Evolutionary conservation across 1,140 invertebrate species (phyloP), one percentile per base, ranked within the genome.

Genomic region (Schlechtendalia chinensis): DNA sequence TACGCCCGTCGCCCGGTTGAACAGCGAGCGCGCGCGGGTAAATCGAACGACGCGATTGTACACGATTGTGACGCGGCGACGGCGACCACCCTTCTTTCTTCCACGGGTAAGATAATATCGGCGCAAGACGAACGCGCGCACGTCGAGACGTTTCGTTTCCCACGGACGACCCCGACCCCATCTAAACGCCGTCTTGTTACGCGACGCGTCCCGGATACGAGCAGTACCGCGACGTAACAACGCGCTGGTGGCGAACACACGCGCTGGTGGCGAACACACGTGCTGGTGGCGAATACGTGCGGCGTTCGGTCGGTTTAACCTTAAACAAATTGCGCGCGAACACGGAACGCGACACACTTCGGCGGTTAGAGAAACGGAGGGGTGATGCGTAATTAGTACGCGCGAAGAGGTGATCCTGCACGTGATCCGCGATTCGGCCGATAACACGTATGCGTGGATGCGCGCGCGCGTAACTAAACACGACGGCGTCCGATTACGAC

Each of bases 401-500:
- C 39, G 56, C 50, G 22, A 71, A 74, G 71, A 53, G 53, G n/a
- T n/a, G n/a, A n/a, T n/a, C 53, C 50, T 39, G 32, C 32, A 74
- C 53, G 53, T 53, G 71, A 74, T 50, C 63, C 39, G n/a, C n/a
- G n/a, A 67, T 39, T 14, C 63, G 32, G 1, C 47, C 14, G 14
- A 50, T 50, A n/a, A n/a, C n/a, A n/a, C n/a, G n/a, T n/a, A n/a
- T n/a, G n/a, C n/a, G n/a, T n/a, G n/a, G n/a, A n/a, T n/a, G n/a
- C n/a, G n/a, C n/a, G n/a, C n/a, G n/a, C n/a, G n/a, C n/a, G n/a
- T n/a, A n/a, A n/a, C n/a, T n/a, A 77, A 59, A 59, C 59, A 77
- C 74, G 74, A 61, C 14, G n/a, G n/a, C 74, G 74, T 77, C 74
- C 59, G 59, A 77, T 77, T 77, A 77, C 59, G 74, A 77, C 59